Base-by-base conservation (phyloP, 1,140 invertebrate species). In the Charaxes varanes region DNA sequence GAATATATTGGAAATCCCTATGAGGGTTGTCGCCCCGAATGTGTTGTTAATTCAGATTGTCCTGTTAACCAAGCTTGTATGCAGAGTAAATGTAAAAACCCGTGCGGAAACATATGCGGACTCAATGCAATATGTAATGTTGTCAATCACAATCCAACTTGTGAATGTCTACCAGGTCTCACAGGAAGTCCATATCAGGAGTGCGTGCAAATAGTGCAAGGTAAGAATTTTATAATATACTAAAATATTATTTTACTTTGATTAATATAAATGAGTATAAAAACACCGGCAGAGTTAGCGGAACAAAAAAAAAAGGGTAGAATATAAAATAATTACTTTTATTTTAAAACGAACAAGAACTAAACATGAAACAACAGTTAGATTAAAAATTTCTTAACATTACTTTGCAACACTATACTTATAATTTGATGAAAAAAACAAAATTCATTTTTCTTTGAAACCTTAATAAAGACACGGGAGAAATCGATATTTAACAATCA, bases 11-110 rank as follows among this genome's bases (percentile, higher is more conserved):
- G 91, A 35, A 89, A 81, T 70, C 89, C 90, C 8, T 85, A 85
- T 41, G 87, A 90, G 35, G 85, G 84, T 11, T 92, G 91, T 67
- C 85, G 87, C 35, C 89, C 90, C 1, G 90, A 92, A 66, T 93
- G 92, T 66, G 78, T 87, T 3, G 76, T 83, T 5, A 85, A 85
- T 53, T 83, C 69, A 19, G 90, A 91, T 53, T 90, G 90, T 68
- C 56, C 86, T 15, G 74, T 80, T 12, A 87, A 88, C 53, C 68
- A 86, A 55, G 88, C 88, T 5, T 90, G 88, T 52, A 85, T 88
- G 34, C 82, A 84, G 49, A 86, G 85, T 38, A 89, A 88, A 78
- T 91, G 90, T 62, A 82, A 85, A 78, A 87, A 90, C 70, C 90
- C 90, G 19, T 91, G 90, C 56, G 85, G 80, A n/a, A 89, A 89